Evolutionary conservation across 2,113 vertebrate genomes (phyloP).

Genomic region (Hiodon tergisus): DNA sequence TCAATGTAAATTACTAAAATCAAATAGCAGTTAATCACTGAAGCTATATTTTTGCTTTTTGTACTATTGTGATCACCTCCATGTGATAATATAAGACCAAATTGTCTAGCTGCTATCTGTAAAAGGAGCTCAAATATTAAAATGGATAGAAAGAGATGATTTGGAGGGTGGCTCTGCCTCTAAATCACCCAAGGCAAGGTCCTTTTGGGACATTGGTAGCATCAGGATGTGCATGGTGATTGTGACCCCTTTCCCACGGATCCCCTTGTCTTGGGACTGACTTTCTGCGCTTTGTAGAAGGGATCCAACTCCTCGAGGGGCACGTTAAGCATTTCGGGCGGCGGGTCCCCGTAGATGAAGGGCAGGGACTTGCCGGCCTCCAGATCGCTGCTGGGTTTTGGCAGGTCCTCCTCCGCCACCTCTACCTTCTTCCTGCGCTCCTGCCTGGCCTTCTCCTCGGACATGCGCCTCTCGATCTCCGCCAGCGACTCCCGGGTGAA

Average conservation of each 20-base stretch:
- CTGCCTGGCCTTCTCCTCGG: constrained; percentile 59
- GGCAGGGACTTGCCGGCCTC: constrained; percentile 75
- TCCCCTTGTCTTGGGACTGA: constrained; percentile 35
- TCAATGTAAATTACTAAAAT: no score
- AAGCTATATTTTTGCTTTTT: no score
- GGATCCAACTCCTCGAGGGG: constrained; percentile 79
- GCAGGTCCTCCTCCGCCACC: constrained; percentile 56
- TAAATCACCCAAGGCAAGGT: no score
- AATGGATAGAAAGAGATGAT: no score
- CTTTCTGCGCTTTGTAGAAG: constrained; percentile 76
- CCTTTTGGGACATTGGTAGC: no score
- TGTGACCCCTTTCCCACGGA: not conserved
- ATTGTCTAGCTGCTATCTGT: no score
- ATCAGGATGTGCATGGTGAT: no score
- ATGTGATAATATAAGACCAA: no score
- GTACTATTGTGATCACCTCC: no score
- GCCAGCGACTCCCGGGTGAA: constrained; percentile 75
- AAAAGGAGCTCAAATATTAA: no score
- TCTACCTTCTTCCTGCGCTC: constrained; percentile 58
- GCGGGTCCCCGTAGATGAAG: constrained; percentile 76
- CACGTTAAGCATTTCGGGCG: constrained; percentile 58
- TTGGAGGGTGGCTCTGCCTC: no score
- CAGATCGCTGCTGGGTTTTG: constrained; percentile 68
- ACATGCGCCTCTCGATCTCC: constrained; percentile 62
- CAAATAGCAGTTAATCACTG: no score